Evolutionary conservation across 2,888 invertebrate species (phyloP).

Genomic region (Iselma pallidipennis): DNA sequence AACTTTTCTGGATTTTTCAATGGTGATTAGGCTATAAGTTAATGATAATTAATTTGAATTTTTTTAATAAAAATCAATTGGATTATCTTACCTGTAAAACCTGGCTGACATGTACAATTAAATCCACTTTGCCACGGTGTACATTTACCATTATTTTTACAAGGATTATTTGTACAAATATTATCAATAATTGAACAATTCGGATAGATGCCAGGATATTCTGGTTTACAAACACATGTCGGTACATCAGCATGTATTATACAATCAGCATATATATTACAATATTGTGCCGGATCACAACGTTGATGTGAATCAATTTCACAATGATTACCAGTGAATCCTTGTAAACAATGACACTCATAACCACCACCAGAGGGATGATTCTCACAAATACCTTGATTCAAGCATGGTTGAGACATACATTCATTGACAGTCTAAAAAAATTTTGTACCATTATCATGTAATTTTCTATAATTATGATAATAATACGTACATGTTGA

Average conservation of each 20-base stretch:
- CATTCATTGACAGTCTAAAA: slow-evolving; percentile 61
- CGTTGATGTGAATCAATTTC: slow-evolving; percentile 53
- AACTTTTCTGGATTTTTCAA: too few species aligned
- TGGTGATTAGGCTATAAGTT: too few species aligned
- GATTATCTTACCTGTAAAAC: slow-evolving; percentile 74
- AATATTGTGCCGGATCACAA: slow-evolving; percentile 61
- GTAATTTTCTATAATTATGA: slow-evolving; percentile 1
- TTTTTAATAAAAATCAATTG: slow-evolving; percentile 23
- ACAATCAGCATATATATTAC: slow-evolving; percentile 72
- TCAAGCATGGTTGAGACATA: slow-evolving; percentile 63
- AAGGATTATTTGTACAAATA: slow-evolving; percentile 70
- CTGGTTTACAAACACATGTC: slow-evolving; percentile 68
- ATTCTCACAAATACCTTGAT: slow-evolving; percentile 65
- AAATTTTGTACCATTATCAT: not conserved
- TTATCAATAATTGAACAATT: slow-evolving; percentile 55
- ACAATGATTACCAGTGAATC: slow-evolving; percentile 61
- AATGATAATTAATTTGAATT: not conserved
- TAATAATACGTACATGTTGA: slow-evolving; percentile 62
- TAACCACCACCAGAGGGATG: slow-evolving; percentile 58
- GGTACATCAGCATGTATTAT: slow-evolving; percentile 54
- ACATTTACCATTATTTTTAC: slow-evolving; percentile 78
- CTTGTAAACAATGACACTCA: slow-evolving; percentile 61
- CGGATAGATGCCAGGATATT: slow-evolving; percentile 60
- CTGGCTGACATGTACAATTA: slow-evolving; percentile 73
- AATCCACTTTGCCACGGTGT: slow-evolving; percentile 60